A percentile compares a stretch with the other conserved stretches of the same genome.
Evolutionary conservation across 2,797 vertebrate species (phyloP).

Genomic region (Xenops minutus): DNA sequence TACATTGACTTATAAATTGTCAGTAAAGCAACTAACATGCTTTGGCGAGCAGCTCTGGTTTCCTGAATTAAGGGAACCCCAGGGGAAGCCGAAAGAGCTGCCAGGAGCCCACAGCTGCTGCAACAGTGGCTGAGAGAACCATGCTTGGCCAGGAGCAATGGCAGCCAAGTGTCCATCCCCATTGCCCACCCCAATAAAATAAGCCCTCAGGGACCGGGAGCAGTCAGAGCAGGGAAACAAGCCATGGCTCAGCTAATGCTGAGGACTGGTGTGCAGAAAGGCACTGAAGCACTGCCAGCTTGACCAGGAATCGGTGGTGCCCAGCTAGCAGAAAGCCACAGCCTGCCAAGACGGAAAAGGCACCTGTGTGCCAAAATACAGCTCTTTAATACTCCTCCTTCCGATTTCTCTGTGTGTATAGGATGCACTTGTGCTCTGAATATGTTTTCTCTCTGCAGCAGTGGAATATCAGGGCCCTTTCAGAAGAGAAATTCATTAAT

Average conservation of each 20-base stretch:
- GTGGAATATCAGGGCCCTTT: too few species aligned
- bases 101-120: not conserved
- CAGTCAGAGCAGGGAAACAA: not conserved
- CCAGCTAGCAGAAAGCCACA: not conserved
- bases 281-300: not conserved
- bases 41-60: not conserved
- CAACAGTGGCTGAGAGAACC: too few species aligned
- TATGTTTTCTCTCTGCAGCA: too few species aligned
- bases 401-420: too few species aligned
- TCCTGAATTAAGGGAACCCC: not conserved
- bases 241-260: not conserved
- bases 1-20: conserved; percentile 70
- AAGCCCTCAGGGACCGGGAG: too few species aligned
- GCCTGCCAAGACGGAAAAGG: too few species aligned
- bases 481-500: too few species aligned
- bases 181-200: not conserved
- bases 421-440: too few species aligned
- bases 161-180: not conserved
- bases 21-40: not conserved
- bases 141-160: not conserved
- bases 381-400: too few species aligned
- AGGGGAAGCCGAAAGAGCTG: not conserved
- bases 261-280: not conserved
- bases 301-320: too few species aligned
- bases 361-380: too few species aligned